Percentiles rank a stretch among this genome's conserved stretches.
Evolutionary conservation across 2,797 vertebrate genomes (phyloP).

Genomic region (Diglossa cyanea): DNA sequence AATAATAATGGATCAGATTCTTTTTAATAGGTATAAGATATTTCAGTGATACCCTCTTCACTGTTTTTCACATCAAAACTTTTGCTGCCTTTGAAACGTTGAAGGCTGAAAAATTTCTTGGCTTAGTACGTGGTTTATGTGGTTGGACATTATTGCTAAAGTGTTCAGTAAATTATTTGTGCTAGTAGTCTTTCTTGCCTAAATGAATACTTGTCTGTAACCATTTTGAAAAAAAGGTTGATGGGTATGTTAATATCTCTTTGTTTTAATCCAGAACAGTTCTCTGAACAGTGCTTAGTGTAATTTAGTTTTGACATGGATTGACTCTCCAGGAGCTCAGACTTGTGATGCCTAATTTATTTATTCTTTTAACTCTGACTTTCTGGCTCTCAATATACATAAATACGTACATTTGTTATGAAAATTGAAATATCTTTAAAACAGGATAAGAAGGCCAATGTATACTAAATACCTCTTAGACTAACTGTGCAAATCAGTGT

Average conservation of each 20-base stretch:
- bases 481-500: background rate
- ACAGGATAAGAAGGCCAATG: background rate
- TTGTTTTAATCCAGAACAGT: background rate
- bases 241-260: background rate
- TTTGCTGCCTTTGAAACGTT: background rate
- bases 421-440: background rate
- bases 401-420: background rate
- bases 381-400: background rate
- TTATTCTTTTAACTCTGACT: background rate
- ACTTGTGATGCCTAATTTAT: background rate
- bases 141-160: background rate
- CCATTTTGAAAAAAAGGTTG: background rate
- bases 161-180: background rate
- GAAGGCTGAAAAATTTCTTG: background rate
- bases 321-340: background rate
- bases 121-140: background rate
- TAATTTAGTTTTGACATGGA: background rate
- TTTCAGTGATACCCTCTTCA: background rate
- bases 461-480: background rate
- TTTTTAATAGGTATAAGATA: background rate
- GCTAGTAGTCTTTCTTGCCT: background rate
- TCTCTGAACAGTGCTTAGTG: background rate
- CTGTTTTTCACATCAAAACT: background rate
- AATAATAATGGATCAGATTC: background rate
- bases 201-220: background rate